Base-by-base conservation (phyloP, 2,113 vertebrate genomes). In the Peromyscus californicus region DNA sequence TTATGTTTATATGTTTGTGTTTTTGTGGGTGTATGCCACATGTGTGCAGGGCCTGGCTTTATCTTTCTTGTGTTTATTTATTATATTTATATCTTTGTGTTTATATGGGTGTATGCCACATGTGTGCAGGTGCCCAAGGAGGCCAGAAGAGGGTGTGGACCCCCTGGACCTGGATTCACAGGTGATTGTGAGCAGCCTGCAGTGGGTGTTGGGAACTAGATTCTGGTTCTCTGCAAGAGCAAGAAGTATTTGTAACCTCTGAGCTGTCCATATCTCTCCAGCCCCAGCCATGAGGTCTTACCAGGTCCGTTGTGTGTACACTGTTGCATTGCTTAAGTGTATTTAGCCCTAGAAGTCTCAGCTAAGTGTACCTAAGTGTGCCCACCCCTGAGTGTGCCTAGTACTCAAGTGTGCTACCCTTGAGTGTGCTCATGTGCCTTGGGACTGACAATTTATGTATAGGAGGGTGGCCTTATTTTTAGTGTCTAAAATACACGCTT, bases 251-350 rank as follows among this genome's bases (percentile, higher is more conserved):
- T 33, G 1, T 51, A 36, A 48, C 5, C 63, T 61, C 63, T 36
- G 31, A 69, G 42, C 42, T 11, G 3, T 45, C 39, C 39, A 2
- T 17, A 31, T 63, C 42, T 59, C 54, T 69, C 33, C 42, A 86
- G 42, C 31, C 2, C 17, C 63, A 86, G 63, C 63, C 31, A 1
- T 67, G 42, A 22, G 29, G 31, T 33, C 29, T 67, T 80, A 22
- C 10, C 10, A 24, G 39, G 29, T 4, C 0, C 6, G 11, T 7
- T 7, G 12, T 10, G 4, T 59, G 21, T 0, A 0, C 4, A n/a
- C 26, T 39, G 4, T 61, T 13, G 26, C 7, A 22, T 6, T 51
- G 24, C 22, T 31, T 59, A 26, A 26, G 67, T 26, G 48, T 88
- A 48, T 19, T 48, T 48, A 72, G 86, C 33, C 65, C 33, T 69